Evolutionary conservation across 2,797 vertebrate genomes (phyloP).

Genomic region (Columba guinea): DNA sequence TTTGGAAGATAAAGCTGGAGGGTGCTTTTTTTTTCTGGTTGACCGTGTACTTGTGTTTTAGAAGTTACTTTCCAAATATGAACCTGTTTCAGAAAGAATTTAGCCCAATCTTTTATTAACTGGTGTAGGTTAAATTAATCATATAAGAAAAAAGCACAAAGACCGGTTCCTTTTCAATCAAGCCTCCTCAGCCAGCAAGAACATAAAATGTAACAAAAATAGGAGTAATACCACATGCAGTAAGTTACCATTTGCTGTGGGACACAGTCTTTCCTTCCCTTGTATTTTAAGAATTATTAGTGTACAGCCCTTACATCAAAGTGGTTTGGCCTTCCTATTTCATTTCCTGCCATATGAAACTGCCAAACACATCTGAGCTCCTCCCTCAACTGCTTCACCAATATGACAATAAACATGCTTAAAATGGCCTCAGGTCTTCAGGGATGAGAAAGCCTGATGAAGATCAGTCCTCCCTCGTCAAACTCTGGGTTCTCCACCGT

Average conservation of each 20-base stretch:
- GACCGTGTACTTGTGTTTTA: neutral
- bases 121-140: neutral
- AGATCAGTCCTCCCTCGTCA: neutral
- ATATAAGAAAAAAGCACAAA: neutral
- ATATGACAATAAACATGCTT: neutral
- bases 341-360: slow-evolving; percentile 51
- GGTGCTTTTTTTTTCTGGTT: neutral
- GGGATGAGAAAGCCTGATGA: neutral
- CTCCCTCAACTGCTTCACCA: neutral
- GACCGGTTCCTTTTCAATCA: neutral
- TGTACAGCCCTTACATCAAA: slow-evolving; percentile 38
- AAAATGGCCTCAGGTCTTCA: neutral
- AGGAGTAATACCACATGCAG: neutral
- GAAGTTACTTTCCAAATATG: neutral
- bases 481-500: neutral
- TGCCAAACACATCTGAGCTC: neutral
- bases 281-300: slow-evolving; percentile 6
- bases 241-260: neutral
- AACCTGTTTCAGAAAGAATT: neutral
- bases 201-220: neutral
- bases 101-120: neutral
- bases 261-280: neutral
- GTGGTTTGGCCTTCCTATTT: slow-evolving; percentile 8
- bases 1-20: neutral
- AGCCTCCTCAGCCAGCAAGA: neutral